Evolutionary conservation across 1,140 invertebrate species (phyloP), one percentile per base, ranked within the genome.

Genomic region (Bicyclus anynana): DNA sequence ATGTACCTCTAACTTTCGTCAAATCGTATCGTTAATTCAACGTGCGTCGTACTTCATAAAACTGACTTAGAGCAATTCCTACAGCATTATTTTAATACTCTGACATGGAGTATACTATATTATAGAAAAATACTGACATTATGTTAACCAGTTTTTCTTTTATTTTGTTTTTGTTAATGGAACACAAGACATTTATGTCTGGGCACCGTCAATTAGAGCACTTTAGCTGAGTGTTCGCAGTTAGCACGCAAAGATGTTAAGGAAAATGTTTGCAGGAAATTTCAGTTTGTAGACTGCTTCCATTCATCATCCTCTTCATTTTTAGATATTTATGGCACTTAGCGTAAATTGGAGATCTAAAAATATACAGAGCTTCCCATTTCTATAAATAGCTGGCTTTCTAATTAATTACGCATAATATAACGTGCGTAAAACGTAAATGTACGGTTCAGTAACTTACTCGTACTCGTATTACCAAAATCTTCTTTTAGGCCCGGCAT

Each of bases 171-270:
- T 50, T 50, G 17, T 37, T 50, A 16, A 7, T 37, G 17, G 35
- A 37, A 18, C 37, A 13, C 27, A 18, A 49, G 47, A 49, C 9
- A 14, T 49, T 50, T 37, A 29, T 49, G 27, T 33, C 35, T 33
- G 12, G 29, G n/a, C 17, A 49, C 48, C 21, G 16, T 29, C 33
- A 37, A 50, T 37, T 50, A 35, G 48, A 18, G 18, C 33, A 37
- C 10, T 50, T 50, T 50, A 50, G 21, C 35, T 37, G 20, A 50
- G 12, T 37, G 35, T 33, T 50, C 29, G 12, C 35, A 50, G 17
- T 37, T 37, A 35, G 16, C 29, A 50, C 27, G 17, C 16, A 37
- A 5, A 20, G n/a, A 20, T 33, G 35, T 37, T 35, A 12, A 33
- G 29, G 29, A 33, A 33, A 33, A 33, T 33, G 2, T 23, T 23